These are phyloP conservation scores for Netelia virgata DNA, from an alignment of 2,888 invertebrate species.

Conservation along the genomic window DNA sequence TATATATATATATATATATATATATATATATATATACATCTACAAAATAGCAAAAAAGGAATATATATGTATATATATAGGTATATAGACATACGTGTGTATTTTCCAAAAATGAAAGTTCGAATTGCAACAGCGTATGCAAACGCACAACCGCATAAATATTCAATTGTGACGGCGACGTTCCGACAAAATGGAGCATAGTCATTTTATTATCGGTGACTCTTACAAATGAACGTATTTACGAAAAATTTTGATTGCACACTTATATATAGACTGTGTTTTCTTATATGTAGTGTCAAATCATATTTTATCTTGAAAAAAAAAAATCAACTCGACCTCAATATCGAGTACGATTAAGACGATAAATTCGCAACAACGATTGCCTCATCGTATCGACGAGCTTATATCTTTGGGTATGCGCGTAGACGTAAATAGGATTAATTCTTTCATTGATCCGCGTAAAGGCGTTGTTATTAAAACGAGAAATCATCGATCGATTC, in stretches of 20 bases:
- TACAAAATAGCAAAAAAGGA: not conserved
- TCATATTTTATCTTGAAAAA: not conserved
- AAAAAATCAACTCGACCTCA: slow-evolving; percentile 5
- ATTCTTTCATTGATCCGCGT: slow-evolving; percentile 27
- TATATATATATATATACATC: not conserved
- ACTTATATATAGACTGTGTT: not conserved
- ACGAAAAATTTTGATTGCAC: too few species aligned
- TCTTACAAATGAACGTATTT: too few species aligned
- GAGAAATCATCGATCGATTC: not conserved
- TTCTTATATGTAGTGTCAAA: not conserved
- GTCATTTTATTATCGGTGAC: too few species aligned
- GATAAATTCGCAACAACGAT: slow-evolving; percentile 16
- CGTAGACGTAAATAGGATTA: slow-evolving; percentile 25
- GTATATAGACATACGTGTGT: too few species aligned
- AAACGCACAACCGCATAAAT: too few species aligned
- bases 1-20: not conserved
- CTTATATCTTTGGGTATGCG: not conserved
- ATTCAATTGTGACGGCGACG: too few species aligned
- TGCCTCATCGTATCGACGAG: slow-evolving; percentile 3
- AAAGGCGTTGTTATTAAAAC: slow-evolving; percentile 28
- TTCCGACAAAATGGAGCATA: too few species aligned
- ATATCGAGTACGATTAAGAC: slow-evolving; percentile 29
- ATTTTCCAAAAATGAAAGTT: too few species aligned
- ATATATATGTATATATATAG: too few species aligned
- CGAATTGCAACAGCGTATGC: too few species aligned